Evolutionary conservation across 2,888 invertebrate genomes (phyloP), one percentile per base, ranked within the genome.

Genomic region (Hymenopus coronatus): DNA sequence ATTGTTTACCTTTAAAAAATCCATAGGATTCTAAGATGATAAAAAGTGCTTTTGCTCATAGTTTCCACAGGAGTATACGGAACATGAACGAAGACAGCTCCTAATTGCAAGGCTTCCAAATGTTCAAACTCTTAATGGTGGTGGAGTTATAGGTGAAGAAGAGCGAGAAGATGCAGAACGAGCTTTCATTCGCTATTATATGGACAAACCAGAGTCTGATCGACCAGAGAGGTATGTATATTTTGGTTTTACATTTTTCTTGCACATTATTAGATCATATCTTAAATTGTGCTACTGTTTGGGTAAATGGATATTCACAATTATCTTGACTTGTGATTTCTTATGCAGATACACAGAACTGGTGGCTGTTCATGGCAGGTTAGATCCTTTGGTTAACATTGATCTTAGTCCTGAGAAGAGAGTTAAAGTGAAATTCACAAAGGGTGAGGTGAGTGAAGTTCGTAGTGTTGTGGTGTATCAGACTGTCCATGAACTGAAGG

Each of bases 121-220:
- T 93, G 96, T 98, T 85, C 95, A 96, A 91, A 97, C 97, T 88
- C 94, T 99, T 83, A 99, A 99, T 94, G 98, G 98, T 0, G 98
- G 98, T 89, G 97, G 97, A 28, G 95, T 95, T 25, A 97, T 99
- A 91, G 96, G 96, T 81, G 95, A 94, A 0, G 97, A 97, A 91
- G 99, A 99, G 93, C 95, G 98, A 89, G 98, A 98, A 93, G 97
- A 98, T 92, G 97, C 98, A 25, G 99, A 99, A 93, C 94, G 98
- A 90, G 97, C 98, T 91, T 99, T 98, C 93, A 97, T 99, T 91
- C 95, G 99, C 90, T 96, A 97, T 92, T 98, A 97, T 93, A 97
- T 98, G 97, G 97, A 98, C 92, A 96, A 97, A 92, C 96, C 97
- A 1, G 97, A 97, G 93, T 96, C 96, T 89, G 97, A 97, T 92